Percentiles rank a stretch among this genome's conserved stretches.
Evolutionary conservation across 1,140 invertebrate species (phyloP).

Genomic region (Drosophila prosaltans): DNA sequence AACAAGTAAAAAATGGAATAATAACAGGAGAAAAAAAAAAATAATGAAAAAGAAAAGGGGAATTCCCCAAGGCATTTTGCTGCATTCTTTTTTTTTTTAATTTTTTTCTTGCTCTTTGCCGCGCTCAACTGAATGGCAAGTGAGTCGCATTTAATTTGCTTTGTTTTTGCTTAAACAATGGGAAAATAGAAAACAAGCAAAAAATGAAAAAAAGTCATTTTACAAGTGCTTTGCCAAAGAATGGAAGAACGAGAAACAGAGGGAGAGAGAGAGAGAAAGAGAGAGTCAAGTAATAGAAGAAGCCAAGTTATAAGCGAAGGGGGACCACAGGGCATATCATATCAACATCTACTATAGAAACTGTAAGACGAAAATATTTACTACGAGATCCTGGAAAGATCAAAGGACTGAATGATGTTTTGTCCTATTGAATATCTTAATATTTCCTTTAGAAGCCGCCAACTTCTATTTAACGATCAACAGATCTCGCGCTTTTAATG

Average conservation of each 20-base stretch:
- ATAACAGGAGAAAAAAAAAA: not conserved
- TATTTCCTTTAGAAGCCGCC: too few species aligned
- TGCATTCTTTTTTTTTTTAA: conserved; percentile 23
- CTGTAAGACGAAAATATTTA: too few species aligned
- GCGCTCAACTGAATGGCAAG: conserved; percentile 77
- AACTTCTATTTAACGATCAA: too few species aligned
- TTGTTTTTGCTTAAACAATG: conserved; percentile 71
- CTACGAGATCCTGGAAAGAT: too few species aligned
- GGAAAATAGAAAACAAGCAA: conserved; percentile 48
- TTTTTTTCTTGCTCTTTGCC: conserved; percentile 46
- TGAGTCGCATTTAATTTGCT: conserved; percentile 80
- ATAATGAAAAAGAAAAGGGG: not conserved
- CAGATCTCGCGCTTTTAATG: too few species aligned
- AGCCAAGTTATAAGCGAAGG: conserved; percentile 3
- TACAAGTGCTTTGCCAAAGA: conserved; percentile 54
- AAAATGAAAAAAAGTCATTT: conserved; percentile 70
- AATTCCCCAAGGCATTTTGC: conserved; percentile 23
- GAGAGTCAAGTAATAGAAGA: conserved; percentile 1
- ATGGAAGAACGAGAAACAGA: not conserved
- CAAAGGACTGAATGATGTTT: too few species aligned
- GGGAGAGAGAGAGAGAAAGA: too few species aligned
- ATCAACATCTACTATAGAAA: too few species aligned
- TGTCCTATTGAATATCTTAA: too few species aligned
- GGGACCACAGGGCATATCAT: not conserved
- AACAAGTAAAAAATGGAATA: not conserved